Percentiles rank a stretch among this genome's conserved stretches.
These are phyloP conservation scores for Tamandua tetradactyla DNA, from an alignment of 2,797 vertebrate species.

Conservation along the genomic window DNA sequence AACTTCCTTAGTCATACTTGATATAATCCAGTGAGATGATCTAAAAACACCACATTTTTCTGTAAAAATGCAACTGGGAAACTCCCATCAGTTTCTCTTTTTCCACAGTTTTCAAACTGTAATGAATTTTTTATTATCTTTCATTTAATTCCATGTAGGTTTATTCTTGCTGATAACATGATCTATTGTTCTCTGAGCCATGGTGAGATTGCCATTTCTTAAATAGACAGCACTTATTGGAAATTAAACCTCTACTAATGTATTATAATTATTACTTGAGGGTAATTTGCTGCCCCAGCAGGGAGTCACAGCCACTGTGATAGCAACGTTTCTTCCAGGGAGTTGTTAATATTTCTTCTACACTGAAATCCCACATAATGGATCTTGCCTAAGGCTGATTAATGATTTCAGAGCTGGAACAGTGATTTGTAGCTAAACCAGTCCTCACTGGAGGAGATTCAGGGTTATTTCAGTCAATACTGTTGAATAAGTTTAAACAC, in stretches of 20 bases:
- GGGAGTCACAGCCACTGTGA: constrained; percentile 84
- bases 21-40: not conserved
- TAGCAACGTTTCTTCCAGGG: constrained; percentile 81
- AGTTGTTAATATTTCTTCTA: constrained; percentile 84
- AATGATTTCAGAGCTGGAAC: constrained; percentile 83
- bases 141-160: constrained; percentile 77
- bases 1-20: not conserved
- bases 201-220: constrained; percentile 82
- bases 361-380: constrained; percentile 82
- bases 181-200: constrained; percentile 82
- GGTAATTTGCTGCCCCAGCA: constrained; percentile 85
- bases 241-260: constrained; percentile 87
- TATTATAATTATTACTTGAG: constrained; percentile 87
- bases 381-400: constrained; percentile 85
- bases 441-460: constrained; percentile 79
- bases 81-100: constrained; percentile 54
- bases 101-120: constrained; percentile 69
- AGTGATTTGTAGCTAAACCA: constrained; percentile 86
- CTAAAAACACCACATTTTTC: constrained; percentile 54
- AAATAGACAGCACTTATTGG: constrained; percentile 85
- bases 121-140: constrained; percentile 81
- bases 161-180: constrained; percentile 83
- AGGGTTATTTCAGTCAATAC: constrained; percentile 83
- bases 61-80: constrained; percentile 54
- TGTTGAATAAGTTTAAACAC: constrained; percentile 84